These are phyloP conservation scores for Syrmaticus mikado DNA, from an alignment of 2,113 vertebrate species.

Conservation along the genomic window DNA sequence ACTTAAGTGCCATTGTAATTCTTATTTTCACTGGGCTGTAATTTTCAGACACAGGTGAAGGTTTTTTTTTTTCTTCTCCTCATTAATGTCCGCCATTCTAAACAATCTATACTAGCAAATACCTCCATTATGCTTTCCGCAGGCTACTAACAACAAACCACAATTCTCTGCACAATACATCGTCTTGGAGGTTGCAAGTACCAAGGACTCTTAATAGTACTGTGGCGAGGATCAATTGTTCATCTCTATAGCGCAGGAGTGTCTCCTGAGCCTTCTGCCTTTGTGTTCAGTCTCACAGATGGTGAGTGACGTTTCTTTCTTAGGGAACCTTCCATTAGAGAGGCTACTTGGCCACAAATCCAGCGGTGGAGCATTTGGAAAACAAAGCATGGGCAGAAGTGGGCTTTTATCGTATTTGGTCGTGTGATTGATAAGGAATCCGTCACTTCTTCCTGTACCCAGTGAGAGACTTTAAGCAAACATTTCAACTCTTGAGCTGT, in stretches of 20 bases:
- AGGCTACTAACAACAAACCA: slow-evolving; percentile 29
- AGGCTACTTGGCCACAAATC: slow-evolving; percentile 29
- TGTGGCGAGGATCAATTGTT: slow-evolving; percentile 2
- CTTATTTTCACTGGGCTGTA: background rate
- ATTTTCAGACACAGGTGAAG: background rate
- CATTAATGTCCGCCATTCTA: slow-evolving; percentile 31
- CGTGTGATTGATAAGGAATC: slow-evolving; percentile 15
- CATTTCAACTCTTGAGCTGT: background rate
- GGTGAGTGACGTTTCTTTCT: slow-evolving; percentile 36
- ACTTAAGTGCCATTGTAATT: background rate
- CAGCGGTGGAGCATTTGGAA: background rate
- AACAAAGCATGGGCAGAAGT: slow-evolving; percentile 19
- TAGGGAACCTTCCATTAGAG: slow-evolving; percentile 53
- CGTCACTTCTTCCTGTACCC: background rate
- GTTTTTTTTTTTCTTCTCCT: slow-evolving; percentile 23
- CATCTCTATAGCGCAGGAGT: slow-evolving; percentile 4
- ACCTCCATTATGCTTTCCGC: slow-evolving; percentile 15
- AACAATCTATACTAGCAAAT: slow-evolving; percentile 25
- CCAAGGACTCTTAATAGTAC: slow-evolving; percentile 44
- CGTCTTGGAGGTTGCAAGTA: slow-evolving; percentile 1
- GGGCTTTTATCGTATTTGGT: slow-evolving; percentile 26
- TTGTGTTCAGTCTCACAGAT: slow-evolving; percentile 33
- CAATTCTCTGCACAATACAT: slow-evolving; percentile 34
- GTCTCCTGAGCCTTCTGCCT: slow-evolving; percentile 31
- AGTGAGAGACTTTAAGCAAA: background rate